Evolutionary conservation across 2,113 vertebrate genomes (phyloP), one percentile per base, ranked within the genome.

Genomic region (Poeciliopsis occidentalis): DNA sequence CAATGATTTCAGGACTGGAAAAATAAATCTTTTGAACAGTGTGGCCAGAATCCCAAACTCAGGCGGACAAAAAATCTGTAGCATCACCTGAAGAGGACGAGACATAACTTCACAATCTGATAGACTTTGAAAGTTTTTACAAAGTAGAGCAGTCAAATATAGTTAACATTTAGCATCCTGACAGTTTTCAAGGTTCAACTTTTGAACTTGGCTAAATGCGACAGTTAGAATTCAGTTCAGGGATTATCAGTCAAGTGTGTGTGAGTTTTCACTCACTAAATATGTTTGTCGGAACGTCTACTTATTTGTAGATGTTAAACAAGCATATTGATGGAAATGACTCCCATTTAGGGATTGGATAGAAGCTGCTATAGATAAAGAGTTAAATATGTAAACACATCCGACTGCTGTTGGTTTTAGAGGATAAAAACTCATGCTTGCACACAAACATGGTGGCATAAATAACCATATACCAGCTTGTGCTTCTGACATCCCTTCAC

Each of bases 391-490:
- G 26, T 60, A 71, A 71, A 84, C 71, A 74, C 72, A 39, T 10
- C 68, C 64, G 79, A 73, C 72, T 67, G 34, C 34, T 37, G 34
- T 64, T 41, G 67, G 73, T 34, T 57, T 47, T 71, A 76, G 57
- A 79, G 60, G 12, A 29, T 3, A 0, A 27, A 30, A 65, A 15
- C 44, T n/a, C 27, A n/a, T 34, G 22, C 34, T 69, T 47, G n/a
- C 26, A 68, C 37, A 61, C 27, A 60, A 72, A 67, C 79, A 87
- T 22, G 30, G 64, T 12, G 31, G n/a, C 80, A 78, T 86, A 83
- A 69, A 85, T 88, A 73, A 31, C 32, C 4, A 10, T 47, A 13
- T 34, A 61, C 13, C 19, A 11, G 51, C 26, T 80, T 54, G 32
- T 61, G 61, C 61, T 64, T 76, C 64, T 65, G 47, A 51, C 5